These are phyloP conservation scores for Chymomyza procnemis DNA, from an alignment of 2,888 invertebrate genomes.

Conservation along the genomic window DNA sequence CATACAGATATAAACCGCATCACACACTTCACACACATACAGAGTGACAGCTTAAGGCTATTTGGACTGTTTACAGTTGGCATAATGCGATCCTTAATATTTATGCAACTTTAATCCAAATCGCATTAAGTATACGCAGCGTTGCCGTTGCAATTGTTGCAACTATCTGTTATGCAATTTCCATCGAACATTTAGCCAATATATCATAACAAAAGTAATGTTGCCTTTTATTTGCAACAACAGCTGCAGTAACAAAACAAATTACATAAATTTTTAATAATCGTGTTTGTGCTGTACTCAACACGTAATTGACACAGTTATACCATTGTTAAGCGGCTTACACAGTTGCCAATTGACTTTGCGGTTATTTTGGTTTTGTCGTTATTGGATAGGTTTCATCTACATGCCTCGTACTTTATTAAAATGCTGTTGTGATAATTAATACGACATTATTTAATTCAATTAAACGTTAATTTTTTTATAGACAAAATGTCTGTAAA, in stretches of 20 bases:
- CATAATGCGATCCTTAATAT: conserved; percentile 34
- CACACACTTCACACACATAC: background rate
- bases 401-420: background rate
- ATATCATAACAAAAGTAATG: conserved; percentile 36
- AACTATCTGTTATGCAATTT: conserved; percentile 15
- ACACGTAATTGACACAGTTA: background rate
- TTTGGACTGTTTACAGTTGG: background rate
- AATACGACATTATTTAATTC: conserved; percentile 29
- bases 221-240: conserved; percentile 3
- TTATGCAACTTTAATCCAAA: conserved; percentile 10
- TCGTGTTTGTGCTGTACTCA: background rate
- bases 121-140: conserved; percentile 37
- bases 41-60: background rate
- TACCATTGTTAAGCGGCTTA: background rate
- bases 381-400: background rate
- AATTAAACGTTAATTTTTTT: conserved; percentile 22
- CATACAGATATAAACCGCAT: background rate
- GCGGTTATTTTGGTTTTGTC: background rate
- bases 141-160: background rate
- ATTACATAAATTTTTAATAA: conserved; percentile 38
- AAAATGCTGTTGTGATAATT: background rate
- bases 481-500: background rate
- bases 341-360: background rate
- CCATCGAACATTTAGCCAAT: conserved; percentile 43
- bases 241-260: background rate